These are phyloP conservation scores for Hormaphis cornu DNA, from an alignment of 1,140 invertebrate genomes.

Conservation along the genomic window DNA sequence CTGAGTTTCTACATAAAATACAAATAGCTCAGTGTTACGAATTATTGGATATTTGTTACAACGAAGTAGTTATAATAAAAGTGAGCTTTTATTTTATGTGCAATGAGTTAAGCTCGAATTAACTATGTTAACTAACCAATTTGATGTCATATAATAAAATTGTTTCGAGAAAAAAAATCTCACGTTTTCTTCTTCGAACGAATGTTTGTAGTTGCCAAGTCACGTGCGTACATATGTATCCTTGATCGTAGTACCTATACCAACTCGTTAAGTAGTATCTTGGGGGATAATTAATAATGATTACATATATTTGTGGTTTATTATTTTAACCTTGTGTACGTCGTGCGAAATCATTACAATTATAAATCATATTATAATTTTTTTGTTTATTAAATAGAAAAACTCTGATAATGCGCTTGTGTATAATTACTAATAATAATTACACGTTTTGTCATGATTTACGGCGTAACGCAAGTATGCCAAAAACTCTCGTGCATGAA, in stretches of 20 bases:
- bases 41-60: too few relatives aligned
- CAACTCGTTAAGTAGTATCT: neutral
- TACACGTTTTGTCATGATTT: neutral
- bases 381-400: neutral
- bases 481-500: neutral
- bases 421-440: too few relatives aligned
- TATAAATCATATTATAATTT: neutral
- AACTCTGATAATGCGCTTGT: neutral
- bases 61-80: too few relatives aligned
- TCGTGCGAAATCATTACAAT: neutral
- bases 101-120: too few relatives aligned
- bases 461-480: neutral
- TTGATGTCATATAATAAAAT: too few relatives aligned
- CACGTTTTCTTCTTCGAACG: too few relatives aligned
- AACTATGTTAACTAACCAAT: too few relatives aligned
- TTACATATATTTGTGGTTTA: neutral
- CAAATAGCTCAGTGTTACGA: too few relatives aligned
- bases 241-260: neutral
- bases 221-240: neutral
- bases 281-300: neutral
- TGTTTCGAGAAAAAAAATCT: too few relatives aligned
- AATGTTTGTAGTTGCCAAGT: too few relatives aligned
- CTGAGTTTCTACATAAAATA: too few relatives aligned
- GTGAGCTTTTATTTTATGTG: too few relatives aligned
- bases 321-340: neutral